Conservation (phyloP, 2,113 vertebrate genomes). For the Chloropsis hardwickii region DNA sequence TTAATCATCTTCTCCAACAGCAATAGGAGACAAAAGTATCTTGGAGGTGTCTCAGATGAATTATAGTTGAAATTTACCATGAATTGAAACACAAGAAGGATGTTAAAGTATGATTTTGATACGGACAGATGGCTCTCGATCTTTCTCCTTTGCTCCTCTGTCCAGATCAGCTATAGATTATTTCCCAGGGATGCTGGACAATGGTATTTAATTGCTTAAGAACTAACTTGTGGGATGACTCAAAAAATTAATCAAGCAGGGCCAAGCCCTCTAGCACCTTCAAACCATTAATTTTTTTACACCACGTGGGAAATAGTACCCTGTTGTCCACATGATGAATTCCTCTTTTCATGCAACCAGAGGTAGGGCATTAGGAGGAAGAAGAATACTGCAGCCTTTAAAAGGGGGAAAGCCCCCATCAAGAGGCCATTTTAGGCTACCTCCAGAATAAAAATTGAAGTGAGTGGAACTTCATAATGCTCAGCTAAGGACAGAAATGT, state of each 20-base stretch:
- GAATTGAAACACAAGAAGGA: background rate
- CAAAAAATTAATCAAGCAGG: background rate
- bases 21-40: background rate
- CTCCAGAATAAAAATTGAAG: background rate
- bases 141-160: background rate
- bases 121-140: accelerated
- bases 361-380: background rate
- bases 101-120: background rate
- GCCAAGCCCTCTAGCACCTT: background rate
- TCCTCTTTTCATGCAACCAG: background rate
- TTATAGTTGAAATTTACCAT: background rate
- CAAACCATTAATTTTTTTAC: background rate
- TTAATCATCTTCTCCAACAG: background rate
- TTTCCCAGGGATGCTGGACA: background rate
- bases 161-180: background rate
- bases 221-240: background rate
- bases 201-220: background rate
- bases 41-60: background rate
- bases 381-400: background rate
- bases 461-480: background rate
- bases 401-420: background rate
- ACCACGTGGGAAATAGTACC: background rate
- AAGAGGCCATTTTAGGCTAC: background rate
- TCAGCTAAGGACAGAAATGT: background rate
- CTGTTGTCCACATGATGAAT: background rate